A percentile compares a stretch with the other conserved stretches of the same genome.
phyloP scores from a whole-genome alignment of 2,888 invertebrate species.

The Tenthredo notha region DNA sequence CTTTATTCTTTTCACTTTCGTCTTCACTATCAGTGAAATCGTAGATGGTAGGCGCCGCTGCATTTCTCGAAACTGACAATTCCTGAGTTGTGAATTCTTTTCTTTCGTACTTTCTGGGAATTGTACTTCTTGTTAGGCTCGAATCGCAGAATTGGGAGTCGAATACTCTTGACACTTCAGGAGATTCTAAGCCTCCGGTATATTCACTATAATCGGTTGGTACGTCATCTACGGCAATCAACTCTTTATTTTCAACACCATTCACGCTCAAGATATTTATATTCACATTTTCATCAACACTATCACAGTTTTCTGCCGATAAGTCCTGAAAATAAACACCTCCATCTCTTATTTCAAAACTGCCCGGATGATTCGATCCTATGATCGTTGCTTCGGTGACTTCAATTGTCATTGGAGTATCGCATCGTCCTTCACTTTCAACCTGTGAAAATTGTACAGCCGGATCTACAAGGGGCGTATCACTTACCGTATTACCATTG shows the following conservation, averaged over 20 bases:
- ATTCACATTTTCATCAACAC: background rate
- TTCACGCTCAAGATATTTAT: background rate
- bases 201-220: no score
- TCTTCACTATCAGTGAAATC: background rate
- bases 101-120: background rate
- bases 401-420: background rate
- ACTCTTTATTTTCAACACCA: background rate
- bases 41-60: background rate
- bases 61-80: background rate
- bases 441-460: background rate
- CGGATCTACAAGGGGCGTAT: background rate
- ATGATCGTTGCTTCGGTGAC: background rate
- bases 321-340: background rate
- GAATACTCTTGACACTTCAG: no score
- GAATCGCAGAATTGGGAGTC: no score
- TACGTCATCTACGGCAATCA: background rate
- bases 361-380: background rate
- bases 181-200: no score
- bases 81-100: background rate
- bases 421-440: background rate
- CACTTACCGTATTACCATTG: background rate
- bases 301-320: background rate
- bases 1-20: background rate
- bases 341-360: background rate
- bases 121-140: background rate